phyloP scores from a whole-genome alignment of 35 echinoderm and acorn worm genomes.

The Diadema setosum region DNA sequence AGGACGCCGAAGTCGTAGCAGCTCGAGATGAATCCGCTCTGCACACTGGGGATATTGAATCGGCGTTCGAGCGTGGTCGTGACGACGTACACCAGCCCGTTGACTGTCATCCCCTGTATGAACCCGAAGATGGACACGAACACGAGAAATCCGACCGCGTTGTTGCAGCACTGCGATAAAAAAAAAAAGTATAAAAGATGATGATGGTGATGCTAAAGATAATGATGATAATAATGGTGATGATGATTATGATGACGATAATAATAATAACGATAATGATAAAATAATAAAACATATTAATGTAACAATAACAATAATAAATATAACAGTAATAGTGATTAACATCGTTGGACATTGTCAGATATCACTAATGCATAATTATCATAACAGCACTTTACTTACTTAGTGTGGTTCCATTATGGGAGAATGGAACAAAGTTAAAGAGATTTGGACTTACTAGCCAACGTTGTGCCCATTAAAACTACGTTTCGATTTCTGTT shows the following conservation, averaged over 20 bases:
- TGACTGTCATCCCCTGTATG: constrained; percentile 59
- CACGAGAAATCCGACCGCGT: constrained; percentile 7
- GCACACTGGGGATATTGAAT: constrained; percentile 55
- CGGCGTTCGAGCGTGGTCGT: constrained; percentile 68
- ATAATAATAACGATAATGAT: background rate
- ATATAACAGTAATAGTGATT: background rate
- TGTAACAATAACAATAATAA: background rate
- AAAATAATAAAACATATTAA: background rate
- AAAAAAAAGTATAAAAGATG: background rate
- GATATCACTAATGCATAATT: background rate
- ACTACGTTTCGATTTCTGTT: no score
- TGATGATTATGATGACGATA: background rate
- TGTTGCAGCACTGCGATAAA: background rate
- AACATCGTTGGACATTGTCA: background rate
- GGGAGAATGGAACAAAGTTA: no score
- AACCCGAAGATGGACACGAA: constrained; percentile 13
- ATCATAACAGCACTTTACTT: no score
- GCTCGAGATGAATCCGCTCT: constrained; percentile 58
- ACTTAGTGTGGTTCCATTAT: no score
- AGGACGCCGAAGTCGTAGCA: constrained; percentile 48
- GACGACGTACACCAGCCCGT: constrained; percentile 67
- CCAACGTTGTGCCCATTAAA: no score
- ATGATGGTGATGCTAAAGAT: background rate
- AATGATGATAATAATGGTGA: background rate
- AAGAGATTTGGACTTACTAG: no score